phyloP scores from a whole-genome alignment of 2,888 invertebrate species.

The Lissonota sp. region DNA sequence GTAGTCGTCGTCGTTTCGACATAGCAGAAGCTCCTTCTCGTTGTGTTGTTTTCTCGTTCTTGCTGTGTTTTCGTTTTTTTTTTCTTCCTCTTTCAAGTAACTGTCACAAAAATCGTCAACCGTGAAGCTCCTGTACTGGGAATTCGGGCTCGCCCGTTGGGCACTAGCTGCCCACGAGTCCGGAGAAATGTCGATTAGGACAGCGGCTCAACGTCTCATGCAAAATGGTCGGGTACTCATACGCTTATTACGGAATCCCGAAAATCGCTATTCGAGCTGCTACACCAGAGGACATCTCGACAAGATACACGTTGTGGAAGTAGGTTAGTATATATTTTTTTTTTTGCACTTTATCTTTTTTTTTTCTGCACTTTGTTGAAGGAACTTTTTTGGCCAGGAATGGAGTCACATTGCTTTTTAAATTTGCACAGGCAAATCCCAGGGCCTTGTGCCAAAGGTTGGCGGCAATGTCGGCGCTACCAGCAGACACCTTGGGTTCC shows the following conservation, averaged over 20 bases:
- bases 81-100: conserved; percentile 8
- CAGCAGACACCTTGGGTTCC: conserved; percentile 77
- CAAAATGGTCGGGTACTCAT: conserved; percentile 81
- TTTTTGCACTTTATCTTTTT: too few relatives aligned
- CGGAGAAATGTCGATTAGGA: conserved; percentile 81
- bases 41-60: conserved; percentile 3
- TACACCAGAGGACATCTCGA: conserved; percentile 72
- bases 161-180: conserved; percentile 76
- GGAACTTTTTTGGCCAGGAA: too few relatives aligned
- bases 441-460: conserved; percentile 78
- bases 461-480: conserved; percentile 71
- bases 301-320: conserved; percentile 82
- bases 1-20: conserved; percentile 36
- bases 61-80: too few relatives aligned
- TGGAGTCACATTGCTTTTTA: too few relatives aligned
- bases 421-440: conserved; percentile 77
- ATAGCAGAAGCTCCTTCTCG: conserved; percentile 20
- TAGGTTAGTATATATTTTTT: too few relatives aligned
- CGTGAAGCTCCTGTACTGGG: conserved; percentile 66
- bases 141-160: conserved; percentile 74
- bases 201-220: conserved; percentile 76
- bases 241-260: conserved; percentile 75
- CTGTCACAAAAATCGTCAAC: conserved; percentile 36
- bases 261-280: conserved; percentile 70
- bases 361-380: too few relatives aligned